Conservation (phyloP, 2,888 invertebrate genomes). For the Scaptomyza cyrtandrae region DNA sequence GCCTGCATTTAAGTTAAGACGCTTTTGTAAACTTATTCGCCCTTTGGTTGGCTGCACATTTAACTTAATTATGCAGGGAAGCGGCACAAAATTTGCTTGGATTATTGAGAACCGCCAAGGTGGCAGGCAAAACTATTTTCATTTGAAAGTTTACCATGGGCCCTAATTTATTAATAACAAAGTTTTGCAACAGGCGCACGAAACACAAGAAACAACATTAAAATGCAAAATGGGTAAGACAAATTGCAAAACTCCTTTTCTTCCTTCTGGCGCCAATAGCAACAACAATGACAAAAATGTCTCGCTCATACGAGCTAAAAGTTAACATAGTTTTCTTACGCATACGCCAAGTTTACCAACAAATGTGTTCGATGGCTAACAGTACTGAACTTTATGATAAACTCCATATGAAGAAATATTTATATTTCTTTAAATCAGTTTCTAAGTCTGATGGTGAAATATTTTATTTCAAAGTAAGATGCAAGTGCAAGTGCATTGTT, state of each 20-base stretch:
- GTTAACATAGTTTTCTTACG: constrained; percentile 31
- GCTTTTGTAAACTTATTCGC: constrained; percentile 34
- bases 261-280: constrained; percentile 18
- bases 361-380: neutral
- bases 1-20: constrained; percentile 22
- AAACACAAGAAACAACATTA: constrained; percentile 32
- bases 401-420: too few relatives aligned
- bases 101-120: constrained; percentile 62
- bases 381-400: neutral
- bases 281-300: constrained; percentile 59
- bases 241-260: constrained; percentile 40
- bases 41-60: constrained; percentile 54
- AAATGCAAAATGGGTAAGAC: constrained; percentile 35
- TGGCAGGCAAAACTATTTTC: constrained; percentile 71
- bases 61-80: constrained; percentile 68
- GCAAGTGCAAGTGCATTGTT: neutral
- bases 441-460: neutral
- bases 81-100: constrained; percentile 47
- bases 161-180: constrained; percentile 76
- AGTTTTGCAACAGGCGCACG: constrained; percentile 52
- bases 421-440: neutral
- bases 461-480: neutral
- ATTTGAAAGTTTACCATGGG: constrained; percentile 66
- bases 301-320: constrained; percentile 26
- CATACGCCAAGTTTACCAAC: constrained; percentile 27